A percentile compares a stretch with the other conserved stretches of the same genome.
These are phyloP conservation scores for Tautogolabrus adspersus DNA, from an alignment of 2,113 vertebrate species.

Conservation along the genomic window DNA sequence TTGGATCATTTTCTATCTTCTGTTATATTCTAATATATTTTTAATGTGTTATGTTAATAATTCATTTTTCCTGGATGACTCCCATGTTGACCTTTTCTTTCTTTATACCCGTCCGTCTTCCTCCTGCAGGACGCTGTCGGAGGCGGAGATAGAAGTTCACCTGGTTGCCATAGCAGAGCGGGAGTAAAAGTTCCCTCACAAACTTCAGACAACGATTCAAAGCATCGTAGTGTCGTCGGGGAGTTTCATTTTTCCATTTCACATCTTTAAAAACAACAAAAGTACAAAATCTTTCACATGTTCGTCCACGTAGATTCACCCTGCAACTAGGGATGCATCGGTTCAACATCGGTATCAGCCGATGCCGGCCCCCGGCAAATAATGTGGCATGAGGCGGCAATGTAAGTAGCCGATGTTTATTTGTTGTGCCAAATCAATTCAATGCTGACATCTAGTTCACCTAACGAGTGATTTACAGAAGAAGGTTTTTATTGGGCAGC, in stretches of 20 bases:
- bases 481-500: too few relatives aligned
- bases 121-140: constrained; percentile 74
- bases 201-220: neutral
- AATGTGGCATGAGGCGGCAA: too few relatives aligned
- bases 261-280: neutral
- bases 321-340: too few relatives aligned
- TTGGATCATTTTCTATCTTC: too few relatives aligned
- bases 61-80: neutral
- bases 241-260: neutral
- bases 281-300: neutral
- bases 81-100: too few relatives aligned
- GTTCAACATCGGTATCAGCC: too few relatives aligned
- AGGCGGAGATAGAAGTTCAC: constrained; percentile 79
- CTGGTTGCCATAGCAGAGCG: constrained; percentile 82
- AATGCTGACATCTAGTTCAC: too few relatives aligned
- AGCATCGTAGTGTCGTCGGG: neutral
- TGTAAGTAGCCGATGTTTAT: too few relatives aligned
- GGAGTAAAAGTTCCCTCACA: constrained; percentile 66
- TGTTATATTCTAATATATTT: too few relatives aligned
- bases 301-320: neutral
- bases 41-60: neutral
- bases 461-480: too few relatives aligned
- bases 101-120: neutral
- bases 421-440: too few relatives aligned
- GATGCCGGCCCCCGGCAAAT: too few relatives aligned